phyloP scores from a whole-genome alignment of 1,140 invertebrate species.

The Nomia melanderi region DNA sequence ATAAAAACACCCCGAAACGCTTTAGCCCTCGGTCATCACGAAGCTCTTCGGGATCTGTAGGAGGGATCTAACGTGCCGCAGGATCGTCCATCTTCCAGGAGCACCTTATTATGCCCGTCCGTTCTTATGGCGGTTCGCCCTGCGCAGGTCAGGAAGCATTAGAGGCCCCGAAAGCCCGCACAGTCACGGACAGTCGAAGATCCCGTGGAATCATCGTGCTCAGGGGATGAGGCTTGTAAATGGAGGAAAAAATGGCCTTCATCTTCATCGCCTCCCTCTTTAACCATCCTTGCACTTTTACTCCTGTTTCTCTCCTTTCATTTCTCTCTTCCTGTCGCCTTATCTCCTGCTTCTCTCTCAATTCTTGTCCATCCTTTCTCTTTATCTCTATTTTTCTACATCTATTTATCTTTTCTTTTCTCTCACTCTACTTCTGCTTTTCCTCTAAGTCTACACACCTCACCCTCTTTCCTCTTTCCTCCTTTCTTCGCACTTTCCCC shows the following conservation, averaged over 20 bases:
- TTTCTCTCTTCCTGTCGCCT: neutral
- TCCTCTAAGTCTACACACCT: too few species aligned
- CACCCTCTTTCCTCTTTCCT: too few species aligned
- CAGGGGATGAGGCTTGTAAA: conserved; percentile 65
- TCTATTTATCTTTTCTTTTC: too few species aligned
- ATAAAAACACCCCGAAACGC: too few species aligned
- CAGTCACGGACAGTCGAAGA: conserved; percentile 34
- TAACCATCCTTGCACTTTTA: too few species aligned
- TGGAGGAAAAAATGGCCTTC: conserved; percentile 68
- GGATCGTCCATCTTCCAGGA: conserved; percentile 50
- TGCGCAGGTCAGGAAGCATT: conserved; percentile 53
- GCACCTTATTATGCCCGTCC: conserved; percentile 54
- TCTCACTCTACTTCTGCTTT: too few species aligned
- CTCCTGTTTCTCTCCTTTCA: conserved; percentile 27
- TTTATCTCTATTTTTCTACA: too few species aligned
- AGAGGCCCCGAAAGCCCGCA: conserved; percentile 17
- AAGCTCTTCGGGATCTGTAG: neutral
- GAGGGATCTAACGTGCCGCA: conserved; percentile 33
- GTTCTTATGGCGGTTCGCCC: conserved; percentile 44
- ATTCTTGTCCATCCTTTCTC: too few species aligned
- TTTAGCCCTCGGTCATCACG: neutral
- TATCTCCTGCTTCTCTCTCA: too few species aligned
- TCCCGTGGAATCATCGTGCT: neutral
- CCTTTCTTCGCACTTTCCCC: too few species aligned
- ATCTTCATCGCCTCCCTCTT: too few species aligned